Conservation (phyloP, 1,140 invertebrate species). For the Drosophila nebulosa region DNA sequence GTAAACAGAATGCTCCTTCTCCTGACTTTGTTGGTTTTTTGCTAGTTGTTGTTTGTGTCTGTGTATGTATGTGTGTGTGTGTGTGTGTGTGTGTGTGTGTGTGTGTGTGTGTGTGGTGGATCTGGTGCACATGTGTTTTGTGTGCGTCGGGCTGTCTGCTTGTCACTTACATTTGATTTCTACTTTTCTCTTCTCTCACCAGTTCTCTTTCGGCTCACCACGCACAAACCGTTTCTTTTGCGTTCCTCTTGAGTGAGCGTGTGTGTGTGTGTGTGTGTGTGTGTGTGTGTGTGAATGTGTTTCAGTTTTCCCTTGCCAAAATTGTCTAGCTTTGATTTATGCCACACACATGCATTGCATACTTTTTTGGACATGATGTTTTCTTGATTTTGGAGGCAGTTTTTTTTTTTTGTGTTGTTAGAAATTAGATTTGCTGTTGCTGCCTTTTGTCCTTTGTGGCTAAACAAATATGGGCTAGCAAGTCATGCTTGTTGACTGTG, state of each 20-base stretch:
- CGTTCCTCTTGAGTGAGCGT: conserved; percentile 1
- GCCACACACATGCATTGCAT: conserved; percentile 76
- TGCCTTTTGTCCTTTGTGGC: conserved; percentile 9
- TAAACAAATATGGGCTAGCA: conserved; percentile 50
- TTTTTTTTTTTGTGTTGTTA: conserved; percentile 34
- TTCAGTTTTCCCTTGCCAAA: conserved; percentile 66
- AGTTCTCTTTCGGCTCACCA: neutral
- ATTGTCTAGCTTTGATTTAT: conserved; percentile 78
- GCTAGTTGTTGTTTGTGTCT: too few relatives aligned
- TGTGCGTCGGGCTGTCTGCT: conserved; percentile 72
- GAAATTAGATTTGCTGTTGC: conserved; percentile 65
- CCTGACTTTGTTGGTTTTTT: neutral
- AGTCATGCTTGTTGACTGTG: conserved; percentile 48
- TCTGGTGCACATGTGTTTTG: conserved; percentile 75
- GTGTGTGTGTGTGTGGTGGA: conserved; percentile 47
- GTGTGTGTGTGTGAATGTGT: too few relatives aligned
- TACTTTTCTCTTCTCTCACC: conserved; percentile 23
- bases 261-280: neutral
- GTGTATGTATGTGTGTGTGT: neutral
- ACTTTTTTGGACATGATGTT: conserved; percentile 61
- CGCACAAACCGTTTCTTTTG: conserved; percentile 23
- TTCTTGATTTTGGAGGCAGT: conserved; percentile 49
- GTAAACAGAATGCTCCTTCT: neutral
- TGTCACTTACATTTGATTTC: conserved; percentile 78
- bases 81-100: neutral